Evolutionary conservation across 2,888 invertebrate species (phyloP), one percentile per base, ranked within the genome.

Genomic region (Ormia ochracea): DNA sequence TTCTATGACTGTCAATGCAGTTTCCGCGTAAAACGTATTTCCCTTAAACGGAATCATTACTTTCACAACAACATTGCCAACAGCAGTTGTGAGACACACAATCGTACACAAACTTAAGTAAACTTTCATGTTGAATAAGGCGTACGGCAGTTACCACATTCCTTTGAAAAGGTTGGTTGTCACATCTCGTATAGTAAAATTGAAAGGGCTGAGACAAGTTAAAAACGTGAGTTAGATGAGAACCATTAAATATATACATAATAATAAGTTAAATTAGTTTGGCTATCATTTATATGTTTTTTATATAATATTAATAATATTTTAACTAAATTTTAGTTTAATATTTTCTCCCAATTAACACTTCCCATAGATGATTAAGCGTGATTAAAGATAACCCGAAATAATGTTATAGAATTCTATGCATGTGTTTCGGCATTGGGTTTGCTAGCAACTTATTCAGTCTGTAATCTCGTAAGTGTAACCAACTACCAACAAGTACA

Each of bases 1-100:
- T 80, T 83, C 76, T 82, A 56, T 79, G 74, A 81, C 83, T 83
- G 83, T 83, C 83, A 83, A 82, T 83, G 83, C 82, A 83, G 81
- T 83, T 82, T 82, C 81, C 81, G 82, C 77, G 81, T 79, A 81
- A 82, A 78, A 70, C 66, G 78, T 82, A 82, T 82, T 81, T 83
- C 81, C 82, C 68, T 31, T 61, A 43, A 70, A 78, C 82, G 78
- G 78, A 78, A 78, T 80, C 80, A 78, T 74, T 78, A 78, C 78
- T 72, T 69, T 75, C 48, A 61, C 66, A 74, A 74, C 65, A 73
- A 70, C 66, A 56, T 74, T 69, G 52, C 78, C 45, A 59, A 48
- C 33, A 54, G 72, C 74, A 52, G 12, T 19, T 21, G 4, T 48
- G 33, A 23, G 50, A 73, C 52, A 73, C 12, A 61, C n/a, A 48